phyloP scores from a whole-genome alignment of 2,113 vertebrate genomes.

The Nothocercus julius region DNA sequence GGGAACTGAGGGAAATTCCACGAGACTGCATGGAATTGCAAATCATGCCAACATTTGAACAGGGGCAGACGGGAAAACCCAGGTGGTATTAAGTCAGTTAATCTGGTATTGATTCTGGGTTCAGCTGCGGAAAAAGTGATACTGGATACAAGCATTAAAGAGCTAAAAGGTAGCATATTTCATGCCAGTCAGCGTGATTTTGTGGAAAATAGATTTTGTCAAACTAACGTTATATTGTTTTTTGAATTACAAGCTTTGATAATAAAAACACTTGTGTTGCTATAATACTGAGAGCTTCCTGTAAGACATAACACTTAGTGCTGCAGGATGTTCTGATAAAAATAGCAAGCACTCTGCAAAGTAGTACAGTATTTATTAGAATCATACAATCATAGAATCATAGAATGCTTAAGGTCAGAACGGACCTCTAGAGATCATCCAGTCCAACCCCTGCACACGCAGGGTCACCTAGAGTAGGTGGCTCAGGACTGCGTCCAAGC shows the following conservation, averaged over 20 bases:
- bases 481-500: too few relatives aligned
- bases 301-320: not conserved
- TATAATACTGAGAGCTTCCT: not conserved
- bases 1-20: not conserved
- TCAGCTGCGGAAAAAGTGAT: not conserved
- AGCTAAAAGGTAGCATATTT: conserved; percentile 3
- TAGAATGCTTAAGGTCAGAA: too few relatives aligned
- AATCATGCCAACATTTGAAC: not conserved
- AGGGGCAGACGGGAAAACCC: not conserved
- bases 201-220: not conserved
- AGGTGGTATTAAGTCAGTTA: not conserved
- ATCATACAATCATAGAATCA: too few relatives aligned
- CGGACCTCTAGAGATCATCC: too few relatives aligned
- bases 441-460: too few relatives aligned
- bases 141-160: not conserved
- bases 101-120: not conserved
- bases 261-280: not conserved
- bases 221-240: not conserved
- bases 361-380: not conserved
- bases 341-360: not conserved
- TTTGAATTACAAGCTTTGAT: conserved; percentile 16
- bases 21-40: not conserved
- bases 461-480: too few relatives aligned
- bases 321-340: not conserved
- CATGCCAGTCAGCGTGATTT: not conserved